phyloP scores from a whole-genome alignment of 2,113 vertebrate species.

The Sinocyclocheilus anophthalmus region DNA sequence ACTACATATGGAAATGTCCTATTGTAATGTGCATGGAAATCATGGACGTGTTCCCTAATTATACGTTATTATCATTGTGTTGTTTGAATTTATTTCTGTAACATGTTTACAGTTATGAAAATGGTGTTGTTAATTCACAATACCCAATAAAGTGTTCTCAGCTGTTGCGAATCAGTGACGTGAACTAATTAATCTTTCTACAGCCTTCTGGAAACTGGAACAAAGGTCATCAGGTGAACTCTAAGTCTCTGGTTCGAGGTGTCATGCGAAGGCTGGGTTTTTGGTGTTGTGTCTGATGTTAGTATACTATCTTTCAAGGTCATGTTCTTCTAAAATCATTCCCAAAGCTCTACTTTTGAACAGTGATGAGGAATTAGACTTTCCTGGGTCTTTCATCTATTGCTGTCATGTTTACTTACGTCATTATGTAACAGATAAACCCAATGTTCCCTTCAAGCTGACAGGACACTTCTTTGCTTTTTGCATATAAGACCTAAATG shows the following conservation, averaged over 20 bases:
- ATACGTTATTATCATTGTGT: not conserved
- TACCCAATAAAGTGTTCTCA: slow-evolving; percentile 43
- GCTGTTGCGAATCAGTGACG: not conserved
- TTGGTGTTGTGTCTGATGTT: slow-evolving; percentile 6
- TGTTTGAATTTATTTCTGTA: slow-evolving; percentile 11
- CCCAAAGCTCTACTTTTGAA: not conserved
- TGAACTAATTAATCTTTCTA: slow-evolving; percentile 21
- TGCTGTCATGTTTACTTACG: not conserved
- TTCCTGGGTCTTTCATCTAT: not conserved
- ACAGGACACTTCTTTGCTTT: no score
- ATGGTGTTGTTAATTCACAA: slow-evolving; percentile 13
- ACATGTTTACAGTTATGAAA: not conserved
- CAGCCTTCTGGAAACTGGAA: slow-evolving; percentile 24
- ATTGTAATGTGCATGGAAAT: slow-evolving; percentile 19
- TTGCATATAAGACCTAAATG: not conserved
- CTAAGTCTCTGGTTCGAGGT: not conserved
- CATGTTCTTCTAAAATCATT: not conserved
- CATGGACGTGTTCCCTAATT: slow-evolving; percentile 15
- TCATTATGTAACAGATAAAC: not conserved
- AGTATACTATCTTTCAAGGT: not conserved
- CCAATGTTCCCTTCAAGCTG: not conserved
- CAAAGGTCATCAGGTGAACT: slow-evolving; percentile 34
- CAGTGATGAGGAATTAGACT: not conserved
- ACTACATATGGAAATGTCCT: slow-evolving; percentile 7
- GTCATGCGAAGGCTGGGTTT: not conserved